These are phyloP conservation scores for Illadopsis cleaveri DNA, from an alignment of 2,113 vertebrate species.

Conservation along the genomic window DNA sequence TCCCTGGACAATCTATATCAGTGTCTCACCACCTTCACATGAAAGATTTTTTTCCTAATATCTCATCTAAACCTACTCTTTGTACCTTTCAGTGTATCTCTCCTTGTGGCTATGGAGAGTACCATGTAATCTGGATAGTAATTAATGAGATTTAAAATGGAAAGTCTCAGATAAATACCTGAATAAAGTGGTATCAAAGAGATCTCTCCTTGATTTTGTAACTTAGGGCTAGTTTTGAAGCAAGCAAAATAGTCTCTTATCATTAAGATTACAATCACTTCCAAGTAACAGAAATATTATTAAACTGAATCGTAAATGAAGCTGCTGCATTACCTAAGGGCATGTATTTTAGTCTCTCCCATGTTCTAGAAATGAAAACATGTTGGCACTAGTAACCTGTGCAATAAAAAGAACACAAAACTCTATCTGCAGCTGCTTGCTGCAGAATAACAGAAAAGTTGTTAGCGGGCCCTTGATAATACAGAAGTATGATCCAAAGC, in stretches of 20 bases:
- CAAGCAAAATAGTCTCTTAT: background rate
- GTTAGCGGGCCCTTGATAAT: background rate
- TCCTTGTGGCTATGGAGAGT: background rate
- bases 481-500: background rate
- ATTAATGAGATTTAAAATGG: background rate
- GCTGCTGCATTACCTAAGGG: background rate
- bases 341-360: background rate
- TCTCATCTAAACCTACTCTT: background rate
- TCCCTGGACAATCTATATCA: background rate
- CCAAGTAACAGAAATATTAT: background rate
- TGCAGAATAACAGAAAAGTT: background rate
- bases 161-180: background rate
- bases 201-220: background rate
- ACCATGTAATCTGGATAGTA: background rate
- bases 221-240: background rate
- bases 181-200: background rate
- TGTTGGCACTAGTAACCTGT: background rate
- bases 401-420: background rate
- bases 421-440: background rate
- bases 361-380: background rate
- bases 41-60: background rate
- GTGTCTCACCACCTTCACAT: background rate
- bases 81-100: background rate
- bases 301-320: background rate
- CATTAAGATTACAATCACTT: background rate